A percentile compares a stretch with the other conserved stretches of the same genome.
Evolutionary conservation across 2,888 invertebrate genomes (phyloP).

Genomic region (Empis stercorea): DNA sequence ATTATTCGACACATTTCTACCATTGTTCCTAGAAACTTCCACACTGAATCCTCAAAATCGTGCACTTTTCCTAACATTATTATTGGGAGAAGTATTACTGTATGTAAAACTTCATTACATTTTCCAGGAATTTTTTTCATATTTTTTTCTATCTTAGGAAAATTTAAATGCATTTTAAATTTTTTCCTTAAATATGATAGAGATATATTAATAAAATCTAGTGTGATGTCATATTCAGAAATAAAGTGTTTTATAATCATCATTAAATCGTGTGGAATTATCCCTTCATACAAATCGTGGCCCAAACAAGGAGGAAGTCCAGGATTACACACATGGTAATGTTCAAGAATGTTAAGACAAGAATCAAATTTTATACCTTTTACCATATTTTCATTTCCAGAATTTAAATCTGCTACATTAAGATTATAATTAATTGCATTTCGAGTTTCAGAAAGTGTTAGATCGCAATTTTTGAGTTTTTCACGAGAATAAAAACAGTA

Average conservation of each 20-base stretch:
- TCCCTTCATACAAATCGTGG: conserved; percentile 20
- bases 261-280: conserved; percentile 16
- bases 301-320: conserved; percentile 21
- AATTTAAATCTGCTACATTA: too few species aligned
- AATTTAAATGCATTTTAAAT: conserved; percentile 3
- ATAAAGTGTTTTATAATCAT: conserved; percentile 11
- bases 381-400: too few species aligned
- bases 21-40: conserved; percentile 6
- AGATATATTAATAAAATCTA: conserved; percentile 3
- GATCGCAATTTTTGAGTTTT: too few species aligned
- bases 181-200: conserved; percentile 1
- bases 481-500: too few species aligned
- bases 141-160: conserved; percentile 5
- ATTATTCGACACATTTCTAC: conserved; percentile 7
- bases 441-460: too few species aligned
- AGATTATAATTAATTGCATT: too few species aligned
- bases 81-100: conserved; percentile 3
- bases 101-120: conserved; percentile 3
- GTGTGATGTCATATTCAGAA: not conserved
- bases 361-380: conserved; percentile 10
- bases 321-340: conserved; percentile 18
- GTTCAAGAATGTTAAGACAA: conserved; percentile 15
- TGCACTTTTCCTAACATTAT: conserved; percentile 2
- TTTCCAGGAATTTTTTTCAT: conserved; percentile 5
- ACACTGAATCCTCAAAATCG: conserved; percentile 1